Evolutionary conservation across 1,140 invertebrate species (phyloP).

Genomic region (Samia ricini): DNA sequence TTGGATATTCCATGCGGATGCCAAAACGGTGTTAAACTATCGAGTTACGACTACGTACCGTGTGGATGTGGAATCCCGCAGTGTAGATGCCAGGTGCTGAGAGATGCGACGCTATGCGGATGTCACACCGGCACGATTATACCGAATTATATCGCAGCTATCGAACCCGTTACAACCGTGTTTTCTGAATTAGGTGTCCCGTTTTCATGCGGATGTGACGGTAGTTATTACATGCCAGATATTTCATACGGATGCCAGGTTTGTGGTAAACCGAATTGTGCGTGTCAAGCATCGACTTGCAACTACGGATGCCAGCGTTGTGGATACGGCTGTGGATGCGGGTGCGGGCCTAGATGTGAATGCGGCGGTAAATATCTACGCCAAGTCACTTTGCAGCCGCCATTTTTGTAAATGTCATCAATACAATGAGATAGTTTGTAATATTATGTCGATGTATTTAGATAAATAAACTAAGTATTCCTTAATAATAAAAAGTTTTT

Average conservation of each 20-base stretch:
- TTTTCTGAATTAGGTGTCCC: background rate
- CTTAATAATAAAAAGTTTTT: background rate
- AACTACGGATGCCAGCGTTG: background rate
- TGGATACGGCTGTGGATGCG: slow-evolving; percentile 9
- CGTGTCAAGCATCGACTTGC: background rate
- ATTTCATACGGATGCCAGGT: background rate
- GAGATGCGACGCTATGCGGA: background rate
- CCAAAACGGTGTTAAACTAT: background rate
- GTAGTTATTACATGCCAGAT: background rate
- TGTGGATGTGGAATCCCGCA: slow-evolving; percentile 8
- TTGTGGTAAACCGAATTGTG: background rate
- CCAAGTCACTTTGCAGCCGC: slow-evolving; percentile 34
- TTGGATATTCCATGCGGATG: background rate
- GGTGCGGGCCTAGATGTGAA: background rate
- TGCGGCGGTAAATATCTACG: slow-evolving; percentile 30
- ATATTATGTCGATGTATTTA: background rate
- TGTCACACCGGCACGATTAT: background rate
- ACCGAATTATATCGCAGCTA: background rate
- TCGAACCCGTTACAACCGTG: background rate
- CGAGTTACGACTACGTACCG: background rate
- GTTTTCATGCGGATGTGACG: background rate
- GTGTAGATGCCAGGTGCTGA: slow-evolving; percentile 1
- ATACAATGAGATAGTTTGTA: background rate
- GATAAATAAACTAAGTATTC: background rate
- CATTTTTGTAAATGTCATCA: slow-evolving; percentile 29